These are phyloP conservation scores for Drosophila vallismaia DNA, from an alignment of 2,888 invertebrate genomes.

Conservation along the genomic window DNA sequence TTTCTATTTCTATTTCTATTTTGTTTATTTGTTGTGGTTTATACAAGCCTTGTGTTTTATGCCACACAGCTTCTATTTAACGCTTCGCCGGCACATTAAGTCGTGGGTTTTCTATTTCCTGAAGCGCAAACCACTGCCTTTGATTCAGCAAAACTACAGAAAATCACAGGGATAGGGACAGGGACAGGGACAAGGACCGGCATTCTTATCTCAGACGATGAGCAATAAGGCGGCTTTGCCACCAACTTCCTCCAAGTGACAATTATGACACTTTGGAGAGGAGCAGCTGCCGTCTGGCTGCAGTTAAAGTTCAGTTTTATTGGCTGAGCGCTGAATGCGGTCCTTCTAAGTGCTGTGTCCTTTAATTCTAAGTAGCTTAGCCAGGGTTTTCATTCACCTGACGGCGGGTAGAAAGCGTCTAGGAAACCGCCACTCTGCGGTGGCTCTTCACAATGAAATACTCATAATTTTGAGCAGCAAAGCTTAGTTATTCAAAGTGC, in stretches of 20 bases:
- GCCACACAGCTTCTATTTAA: constrained; percentile 5
- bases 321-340: constrained; percentile 53
- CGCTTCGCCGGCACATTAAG: constrained; percentile 17
- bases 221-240: not conserved
- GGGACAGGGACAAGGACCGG: not conserved
- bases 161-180: no score
- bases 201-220: constrained; percentile 21
- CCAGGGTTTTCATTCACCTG: constrained; percentile 16
- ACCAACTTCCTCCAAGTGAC: constrained; percentile 37
- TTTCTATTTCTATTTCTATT: not conserved
- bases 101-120: constrained; percentile 34
- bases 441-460: not conserved
- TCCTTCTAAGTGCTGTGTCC: constrained; percentile 53
- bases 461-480: not conserved
- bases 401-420: not conserved
- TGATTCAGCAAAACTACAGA: constrained; percentile 14
- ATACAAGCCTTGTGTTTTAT: not conserved
- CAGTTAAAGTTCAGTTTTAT: constrained; percentile 58
- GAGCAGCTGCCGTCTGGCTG: constrained; percentile 23
- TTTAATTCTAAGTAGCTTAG: constrained; percentile 67
- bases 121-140: constrained; percentile 27
- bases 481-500: constrained; percentile 1
- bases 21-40: not conserved
- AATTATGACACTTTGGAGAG: constrained; percentile 49
- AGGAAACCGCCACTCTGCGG: not conserved